phyloP scores from a whole-genome alignment of 2,113 vertebrate species.

The Passer domesticus region DNA sequence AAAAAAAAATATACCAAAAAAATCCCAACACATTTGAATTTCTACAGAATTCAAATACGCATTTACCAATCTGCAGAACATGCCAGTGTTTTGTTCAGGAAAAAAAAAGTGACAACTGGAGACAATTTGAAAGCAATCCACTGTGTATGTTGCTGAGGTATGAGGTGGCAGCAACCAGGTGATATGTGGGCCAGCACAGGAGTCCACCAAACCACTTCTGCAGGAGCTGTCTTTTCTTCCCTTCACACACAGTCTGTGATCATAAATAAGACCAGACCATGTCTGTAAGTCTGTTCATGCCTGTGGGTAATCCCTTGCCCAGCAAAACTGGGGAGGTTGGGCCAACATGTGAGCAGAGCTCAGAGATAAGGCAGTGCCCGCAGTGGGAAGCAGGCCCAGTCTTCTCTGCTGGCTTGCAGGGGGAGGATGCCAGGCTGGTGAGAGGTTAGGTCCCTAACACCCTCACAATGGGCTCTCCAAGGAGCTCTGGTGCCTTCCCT shows the following conservation, averaged over 20 bases:
- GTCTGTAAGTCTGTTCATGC: neutral
- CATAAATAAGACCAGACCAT: neutral
- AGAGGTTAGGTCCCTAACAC: neutral
- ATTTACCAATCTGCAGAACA: neutral
- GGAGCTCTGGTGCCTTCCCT: neutral
- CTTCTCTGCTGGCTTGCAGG: neutral
- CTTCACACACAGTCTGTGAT: neutral
- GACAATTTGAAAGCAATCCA: neutral
- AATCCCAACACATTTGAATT: fast-evolving
- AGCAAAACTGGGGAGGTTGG: fast-evolving
- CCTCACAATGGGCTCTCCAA: neutral
- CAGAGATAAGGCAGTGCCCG: neutral
- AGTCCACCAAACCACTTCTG: neutral
- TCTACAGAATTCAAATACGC: neutral
- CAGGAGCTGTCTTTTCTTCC: neutral
- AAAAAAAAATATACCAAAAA: neutral
- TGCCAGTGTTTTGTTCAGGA: neutral
- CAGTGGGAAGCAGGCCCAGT: neutral
- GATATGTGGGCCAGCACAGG: neutral
- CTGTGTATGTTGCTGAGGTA: neutral
- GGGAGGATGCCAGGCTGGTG: neutral
- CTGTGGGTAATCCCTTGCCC: neutral
- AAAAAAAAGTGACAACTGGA: neutral
- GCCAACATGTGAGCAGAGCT: neutral
- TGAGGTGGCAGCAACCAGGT: neutral